phyloP scores from a whole-genome alignment of 2,888 invertebrate genomes.

The Melolontha melolontha region DNA sequence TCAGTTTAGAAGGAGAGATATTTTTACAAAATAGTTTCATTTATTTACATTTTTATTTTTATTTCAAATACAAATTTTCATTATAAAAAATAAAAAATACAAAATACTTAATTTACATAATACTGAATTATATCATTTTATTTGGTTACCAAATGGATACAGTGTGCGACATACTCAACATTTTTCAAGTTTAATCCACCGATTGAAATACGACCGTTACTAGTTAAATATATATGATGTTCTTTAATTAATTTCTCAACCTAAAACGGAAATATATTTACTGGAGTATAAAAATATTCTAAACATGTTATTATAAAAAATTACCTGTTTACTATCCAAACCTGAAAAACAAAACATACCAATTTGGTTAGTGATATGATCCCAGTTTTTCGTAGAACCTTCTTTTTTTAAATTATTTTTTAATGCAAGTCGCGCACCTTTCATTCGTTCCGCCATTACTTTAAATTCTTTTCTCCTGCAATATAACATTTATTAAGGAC shows the following conservation, averaged over 20 bases:
- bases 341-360: conserved; percentile 99
- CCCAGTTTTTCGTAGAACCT: conserved; percentile 88
- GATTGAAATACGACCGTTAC: conserved; percentile 98
- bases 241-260: conserved; percentile 89
- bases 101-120: no score
- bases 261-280: conserved; percentile 66
- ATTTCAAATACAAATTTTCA: no score
- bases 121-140: conserved; percentile 59
- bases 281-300: background rate
- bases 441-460: conserved; percentile 97
- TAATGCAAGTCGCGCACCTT: conserved; percentile 83
- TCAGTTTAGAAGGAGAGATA: no score
- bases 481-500: conserved; percentile 29
- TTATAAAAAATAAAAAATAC: no score
- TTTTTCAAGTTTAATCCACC: conserved; percentile 96
- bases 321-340: conserved; percentile 86
- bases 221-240: conserved; percentile 93
- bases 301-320: background rate
- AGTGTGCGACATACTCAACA: conserved; percentile 93
- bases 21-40: no score
- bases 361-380: conserved; percentile 98
- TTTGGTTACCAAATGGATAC: conserved; percentile 92
- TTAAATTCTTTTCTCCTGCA: conserved; percentile 92
- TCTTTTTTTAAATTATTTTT: conserved; percentile 82
- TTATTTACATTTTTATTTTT: no score